phyloP scores from a whole-genome alignment of 2,888 invertebrate genomes.

The Poecilobothrus nobilitatus region DNA sequence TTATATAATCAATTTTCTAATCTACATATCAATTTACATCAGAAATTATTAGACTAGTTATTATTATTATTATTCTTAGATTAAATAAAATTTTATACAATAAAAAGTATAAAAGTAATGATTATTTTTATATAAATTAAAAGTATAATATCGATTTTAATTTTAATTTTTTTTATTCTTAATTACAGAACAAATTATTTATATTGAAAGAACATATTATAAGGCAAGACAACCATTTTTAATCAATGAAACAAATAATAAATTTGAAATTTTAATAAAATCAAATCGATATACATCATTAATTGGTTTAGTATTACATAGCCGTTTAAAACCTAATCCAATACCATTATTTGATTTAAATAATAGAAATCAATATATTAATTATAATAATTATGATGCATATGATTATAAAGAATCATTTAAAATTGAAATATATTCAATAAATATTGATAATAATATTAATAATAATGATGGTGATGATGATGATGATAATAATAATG shows the following conservation, averaged over 20 bases:
- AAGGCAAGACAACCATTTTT: slow-evolving; percentile 41
- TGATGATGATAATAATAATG: too few species aligned
- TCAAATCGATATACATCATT: slow-evolving; percentile 38
- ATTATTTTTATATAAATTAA: too few species aligned
- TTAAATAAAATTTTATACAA: too few species aligned
- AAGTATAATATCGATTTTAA: too few species aligned
- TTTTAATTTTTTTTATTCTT: too few species aligned
- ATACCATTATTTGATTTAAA: slow-evolving; percentile 19
- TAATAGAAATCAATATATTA: slow-evolving; percentile 10
- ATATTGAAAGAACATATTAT: slow-evolving; percentile 38
- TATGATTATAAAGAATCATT: slow-evolving; percentile 36
- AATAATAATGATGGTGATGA: background rate
- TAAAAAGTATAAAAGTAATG: too few species aligned
- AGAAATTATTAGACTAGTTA: too few species aligned
- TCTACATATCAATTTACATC: too few species aligned
- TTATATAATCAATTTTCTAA: too few species aligned
- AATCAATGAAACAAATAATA: slow-evolving; percentile 30
- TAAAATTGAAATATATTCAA: slow-evolving; percentile 31
- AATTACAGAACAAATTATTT: slow-evolving; percentile 10
- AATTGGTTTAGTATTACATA: slow-evolving; percentile 36
- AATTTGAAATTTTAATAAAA: slow-evolving; percentile 33
- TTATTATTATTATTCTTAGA: too few species aligned
- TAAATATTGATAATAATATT: background rate
- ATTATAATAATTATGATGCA: background rate
- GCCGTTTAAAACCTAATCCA: slow-evolving; percentile 36